phyloP scores from a whole-genome alignment of 2,888 invertebrate genomes.

The Cantharis rufa region DNA sequence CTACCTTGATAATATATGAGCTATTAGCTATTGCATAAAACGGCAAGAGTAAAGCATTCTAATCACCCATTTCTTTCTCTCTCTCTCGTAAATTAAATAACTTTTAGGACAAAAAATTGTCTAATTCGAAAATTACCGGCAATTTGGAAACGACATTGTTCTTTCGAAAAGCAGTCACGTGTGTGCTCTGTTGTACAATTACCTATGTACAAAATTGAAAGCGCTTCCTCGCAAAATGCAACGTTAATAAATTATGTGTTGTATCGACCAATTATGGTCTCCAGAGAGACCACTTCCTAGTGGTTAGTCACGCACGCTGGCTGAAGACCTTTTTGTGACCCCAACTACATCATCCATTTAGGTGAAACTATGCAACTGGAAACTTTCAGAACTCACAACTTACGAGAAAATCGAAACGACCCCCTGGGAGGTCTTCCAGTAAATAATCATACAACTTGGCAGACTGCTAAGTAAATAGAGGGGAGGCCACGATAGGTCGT shows the following conservation, averaged over 20 bases:
- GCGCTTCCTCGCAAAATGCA: background rate
- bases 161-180: background rate
- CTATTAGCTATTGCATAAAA: constrained; percentile 43
- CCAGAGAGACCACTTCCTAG: background rate
- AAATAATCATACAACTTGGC: background rate
- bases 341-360: background rate
- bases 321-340: background rate
- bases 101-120: background rate
- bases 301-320: background rate
- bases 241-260: background rate
- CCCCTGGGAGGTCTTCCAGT: background rate
- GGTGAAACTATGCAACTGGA: background rate
- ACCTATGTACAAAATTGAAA: background rate
- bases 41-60: constrained; percentile 10
- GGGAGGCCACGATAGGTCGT: no score
- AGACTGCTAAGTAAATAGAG: background rate
- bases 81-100: background rate
- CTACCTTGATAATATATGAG: constrained; percentile 42
- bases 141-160: background rate
- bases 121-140: background rate
- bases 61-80: background rate
- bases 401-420: background rate
- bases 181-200: background rate
- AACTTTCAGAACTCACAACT: background rate
- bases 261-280: background rate